Evolutionary conservation across 2,113 vertebrate genomes (phyloP), one percentile per base, ranked within the genome.

Genomic region (Elaphurus davidianus): DNA sequence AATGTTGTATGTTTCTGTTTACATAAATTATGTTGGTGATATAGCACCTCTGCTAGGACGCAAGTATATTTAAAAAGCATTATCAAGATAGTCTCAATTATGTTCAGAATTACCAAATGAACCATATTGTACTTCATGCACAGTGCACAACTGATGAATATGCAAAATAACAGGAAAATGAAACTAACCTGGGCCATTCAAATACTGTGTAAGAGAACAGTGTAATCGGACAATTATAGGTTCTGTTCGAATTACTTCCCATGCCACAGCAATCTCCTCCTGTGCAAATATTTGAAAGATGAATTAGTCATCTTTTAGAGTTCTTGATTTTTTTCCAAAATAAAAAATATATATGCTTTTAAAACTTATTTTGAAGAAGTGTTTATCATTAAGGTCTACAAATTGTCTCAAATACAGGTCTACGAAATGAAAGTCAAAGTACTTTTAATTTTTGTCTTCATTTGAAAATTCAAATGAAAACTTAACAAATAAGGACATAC

Each of bases 211-310:
- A 50, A 99, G 99, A 12, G 99, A 99, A 97, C 99, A 99, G 98
- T 99, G 99, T 91, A 99, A 99, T 14, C 99, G 99, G 96, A 99
- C 99, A 95, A 99, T 99, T 97, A 99, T 99, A 55, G 99, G 99
- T 97, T 99, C 99, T 95, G 99, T 99, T 90, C 99, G 99, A 98
- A 99, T 99, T 64, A 99, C 99, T 98, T 99, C 99, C 99, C 99
- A 99, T 81, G 99, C 99, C 97, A 99, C 99, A 98, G 99, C 99
- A 98, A 99, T 99, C 98, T 99, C 99, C 98, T 99, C 99, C 99
- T 99, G 95, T 81, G 95, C 95, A 92, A 98, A 98, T 87, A 97
- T 83, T 43, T 43, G 87, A 98, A 98, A 95, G 67, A 95, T 90
- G 11, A 98, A 95, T 96, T n/a, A 96, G 55, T 89, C 59, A 85